Base-by-base conservation (phyloP, 2,888 invertebrate genomes). In the Andrena chrysosceles region DNA sequence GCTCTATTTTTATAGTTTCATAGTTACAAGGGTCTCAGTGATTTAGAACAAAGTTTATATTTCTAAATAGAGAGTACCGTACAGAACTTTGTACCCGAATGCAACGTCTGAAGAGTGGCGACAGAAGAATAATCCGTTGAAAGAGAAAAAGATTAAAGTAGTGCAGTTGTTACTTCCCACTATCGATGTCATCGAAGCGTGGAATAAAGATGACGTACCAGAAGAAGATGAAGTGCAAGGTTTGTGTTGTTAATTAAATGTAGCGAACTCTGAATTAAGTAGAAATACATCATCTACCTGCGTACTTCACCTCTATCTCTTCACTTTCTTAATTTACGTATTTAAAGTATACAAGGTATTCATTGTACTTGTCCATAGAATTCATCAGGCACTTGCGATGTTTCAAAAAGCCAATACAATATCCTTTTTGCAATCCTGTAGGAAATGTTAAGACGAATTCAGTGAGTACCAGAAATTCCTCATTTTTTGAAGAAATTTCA, bases 81-180 rank as follows among this genome's bases (percentile, higher is more conserved):
- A 95, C 87, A 94, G 95, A 85, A 94, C 94, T 5, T 87, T 96
- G 13, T 95, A 95, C 93, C 96, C 96, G 20, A 93, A 96, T 85
- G 95, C 96, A 0, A 85, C 92, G 4, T 91, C 93, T 49, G 90
- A 90, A 5, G 95, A 96, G 89, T 96, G 95, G 94, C 94, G 94
- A 83, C 91, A 91, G 13, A 96, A 95, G 90, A 93, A 92, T 74
- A 90, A 90, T 83, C 60, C 89, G 10, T 90, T 91, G 2, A 94
- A 93, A 77, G 96, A 96, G 86, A 95, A 95, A 85, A 89, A 91
- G 0, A 91, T 96, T 6, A 93, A 94, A 74, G 94, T 95, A 60
- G 91, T 96, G 7, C 95, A 95, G 87, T 92, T 97, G 33, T 93
- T 95, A n/a, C 94, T 96, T 93, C 95, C 96, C 0, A 93, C 95